Base-by-base conservation (phyloP, 2,113 vertebrate genomes). In the Budorcas taxicolor region DNA sequence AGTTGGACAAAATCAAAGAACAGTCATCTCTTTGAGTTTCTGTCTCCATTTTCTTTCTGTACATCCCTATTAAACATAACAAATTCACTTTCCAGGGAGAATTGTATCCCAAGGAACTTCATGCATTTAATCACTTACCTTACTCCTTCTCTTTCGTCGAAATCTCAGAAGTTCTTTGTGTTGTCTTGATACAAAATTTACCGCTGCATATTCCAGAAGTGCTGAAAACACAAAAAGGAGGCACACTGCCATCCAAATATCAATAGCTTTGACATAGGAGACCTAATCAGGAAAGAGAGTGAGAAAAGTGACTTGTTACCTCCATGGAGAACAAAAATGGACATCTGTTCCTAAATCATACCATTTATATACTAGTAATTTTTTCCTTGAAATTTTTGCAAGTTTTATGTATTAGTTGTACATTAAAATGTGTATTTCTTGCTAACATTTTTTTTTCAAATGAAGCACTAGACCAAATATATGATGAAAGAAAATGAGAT, bases 201-300 rank as follows among this genome's bases (percentile, higher is more conserved):
- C 99, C 1, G 99, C 99, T 11, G 99, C 99, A 0, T 99, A 99
- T 97, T 99, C 99, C 98, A 99, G 36, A 96, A 99, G 99, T 0
- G 99, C 99, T 5, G 99, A 99, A 98, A 99, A 99, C 67, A 99
- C 99, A 82, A 99, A 99, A 33, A 99, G 99, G 91, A 99, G 99
- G 92, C 99, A 99, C 2, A 99, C 99, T 0, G 99, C 99, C 99
- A 99, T 99, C 99, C 99, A 99, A 98, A 99, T 99, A 97, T 99
- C 99, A 95, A 99, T 99, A 0, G 99, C 99, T 98, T 99, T 99
- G 40, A 99, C 99, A 60, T 99, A 99, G 0, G 99, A 99, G 55
- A 99, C 99, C 99, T 99, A 91, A 86, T 23, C 82, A 8, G 88
- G 29, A 94, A 50, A 95, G 23, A 96, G 50, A 92, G 9, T 60